phyloP scores from a whole-genome alignment of 2,888 invertebrate species.

The Chymomyza amoena region DNA sequence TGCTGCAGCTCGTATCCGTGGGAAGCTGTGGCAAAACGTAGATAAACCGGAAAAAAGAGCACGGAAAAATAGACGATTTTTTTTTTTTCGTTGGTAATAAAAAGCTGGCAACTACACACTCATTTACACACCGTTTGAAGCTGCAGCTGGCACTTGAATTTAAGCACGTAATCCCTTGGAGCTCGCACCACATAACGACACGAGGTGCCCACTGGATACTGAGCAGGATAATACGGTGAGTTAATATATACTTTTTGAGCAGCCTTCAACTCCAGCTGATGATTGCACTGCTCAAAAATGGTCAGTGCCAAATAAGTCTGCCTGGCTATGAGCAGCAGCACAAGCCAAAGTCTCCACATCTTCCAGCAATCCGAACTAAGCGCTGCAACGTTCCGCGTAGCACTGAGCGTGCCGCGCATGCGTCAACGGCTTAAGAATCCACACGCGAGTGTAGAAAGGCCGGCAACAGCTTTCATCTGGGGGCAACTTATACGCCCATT shows the following conservation, averaged over 20 bases:
- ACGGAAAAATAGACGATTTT: background rate
- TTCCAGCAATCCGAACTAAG: conserved; percentile 14
- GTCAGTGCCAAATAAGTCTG: conserved; percentile 16
- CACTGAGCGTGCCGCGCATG: conserved; percentile 40
- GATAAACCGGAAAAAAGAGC: conserved; percentile 5
- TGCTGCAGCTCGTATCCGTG: conserved; percentile 60
- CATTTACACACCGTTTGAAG: conserved; percentile 67
- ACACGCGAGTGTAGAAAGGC: conserved; percentile 18
- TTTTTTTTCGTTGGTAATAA: background rate
- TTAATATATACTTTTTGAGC: conserved; percentile 70
- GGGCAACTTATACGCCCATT: background rate
- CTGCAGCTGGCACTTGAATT: conserved; percentile 70
- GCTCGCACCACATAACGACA: conserved; percentile 75
- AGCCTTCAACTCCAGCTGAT: conserved; percentile 63
- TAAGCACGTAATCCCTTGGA: conserved; percentile 68
- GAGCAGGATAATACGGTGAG: conserved; percentile 74
- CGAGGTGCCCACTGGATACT: conserved; percentile 73
- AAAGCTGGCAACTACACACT: background rate
- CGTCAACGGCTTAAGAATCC: conserved; percentile 49
- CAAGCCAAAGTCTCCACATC: conserved; percentile 40
- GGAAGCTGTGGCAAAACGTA: conserved; percentile 39
- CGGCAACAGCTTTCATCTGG: conserved; percentile 36
- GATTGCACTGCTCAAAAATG: conserved; percentile 73
- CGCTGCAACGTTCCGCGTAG: conserved; percentile 30
- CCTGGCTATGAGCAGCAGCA: conserved; percentile 7